Base-by-base conservation (phyloP, 2,888 invertebrate genomes). In the Chrysomela aeneicollis region DNA sequence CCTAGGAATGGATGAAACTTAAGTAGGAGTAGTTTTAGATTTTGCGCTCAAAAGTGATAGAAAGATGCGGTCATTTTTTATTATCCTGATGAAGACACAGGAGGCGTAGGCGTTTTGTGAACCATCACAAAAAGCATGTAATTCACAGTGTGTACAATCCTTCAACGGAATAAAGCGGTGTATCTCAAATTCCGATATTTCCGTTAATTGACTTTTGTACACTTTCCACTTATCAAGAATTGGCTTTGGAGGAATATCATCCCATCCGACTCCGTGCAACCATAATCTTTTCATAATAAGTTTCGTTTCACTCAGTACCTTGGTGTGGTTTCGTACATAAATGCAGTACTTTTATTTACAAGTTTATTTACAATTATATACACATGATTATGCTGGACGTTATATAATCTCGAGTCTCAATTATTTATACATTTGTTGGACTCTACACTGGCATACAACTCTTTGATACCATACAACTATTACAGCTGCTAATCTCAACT, bases 41-140 rank as follows among this genome's bases (percentile, higher is more conserved):
- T 49, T 49, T 1, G 49, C 49, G 8, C 22, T 49, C 49, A 49
- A 12, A 1, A 49, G 49, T 18, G 49, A 2, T 49, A 19, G 3
- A 49, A 49, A 49, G 15, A 19, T 22, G 49, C 19, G 19, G 15
- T 49, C 15, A 49, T 19, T 19, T 19, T 49, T 49, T 12, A 49
- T 21, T 49, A 49, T 19, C 19, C 15, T 42, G n/a, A 42, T 12
- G n/a, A n/a, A 42, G 2, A 42, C 4, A 42, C 42, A 42, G n/a
- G 15, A 42, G 4, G n/a, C n/a, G 12, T 42, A 42, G 2, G 54
- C 54, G 12, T 54, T 35, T 4, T 54, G 35, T 35, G 54, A 54
- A 9, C 37, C 37, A 30, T 54, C 54, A 37, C 54, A 54, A 54
- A 54, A 54, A 9, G 54, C 35, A 18, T 54, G 54, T 18, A 54